phyloP scores from a whole-genome alignment of 2,797 vertebrate genomes.

The Hephaestus fuliginosus region DNA sequence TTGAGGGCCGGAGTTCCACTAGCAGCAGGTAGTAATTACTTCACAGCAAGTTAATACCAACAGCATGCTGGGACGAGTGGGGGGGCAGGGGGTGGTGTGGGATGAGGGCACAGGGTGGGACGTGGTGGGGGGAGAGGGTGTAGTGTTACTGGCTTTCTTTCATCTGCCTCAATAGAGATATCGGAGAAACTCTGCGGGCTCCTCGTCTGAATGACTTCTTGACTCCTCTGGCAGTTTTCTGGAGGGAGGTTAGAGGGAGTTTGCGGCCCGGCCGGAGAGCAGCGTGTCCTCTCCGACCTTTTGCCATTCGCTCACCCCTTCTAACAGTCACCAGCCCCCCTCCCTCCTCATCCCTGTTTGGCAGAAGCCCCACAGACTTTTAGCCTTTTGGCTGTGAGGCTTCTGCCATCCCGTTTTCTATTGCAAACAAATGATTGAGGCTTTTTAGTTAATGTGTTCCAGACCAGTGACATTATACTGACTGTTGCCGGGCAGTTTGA shows the following conservation, averaged over 20 bases:
- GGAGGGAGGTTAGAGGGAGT: slow-evolving; percentile 46
- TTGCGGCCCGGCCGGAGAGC: slow-evolving; percentile 22
- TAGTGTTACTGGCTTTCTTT: slow-evolving; percentile 75
- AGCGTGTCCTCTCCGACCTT: slow-evolving; percentile 74
- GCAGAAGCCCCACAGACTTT: slow-evolving; percentile 49
- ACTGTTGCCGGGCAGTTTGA: slow-evolving; percentile 45
- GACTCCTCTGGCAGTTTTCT: slow-evolving; percentile 61
- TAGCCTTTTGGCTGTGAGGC: slow-evolving; percentile 59
- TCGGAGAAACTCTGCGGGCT: slow-evolving; percentile 40
- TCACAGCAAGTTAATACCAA: slow-evolving; percentile 88
- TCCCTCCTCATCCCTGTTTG: slow-evolving; percentile 26
- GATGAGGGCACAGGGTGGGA: slow-evolving; percentile 47
- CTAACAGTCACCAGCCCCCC: slow-evolving; percentile 16
- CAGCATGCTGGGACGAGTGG: slow-evolving; percentile 63
- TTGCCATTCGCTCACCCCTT: slow-evolving; percentile 64
- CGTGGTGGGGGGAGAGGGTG: slow-evolving; percentile 31
- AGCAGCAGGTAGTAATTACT: slow-evolving; percentile 90
- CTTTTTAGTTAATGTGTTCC: slow-evolving; percentile 79
- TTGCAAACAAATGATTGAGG: slow-evolving; percentile 65
- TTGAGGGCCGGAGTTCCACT: slow-evolving; percentile 67
- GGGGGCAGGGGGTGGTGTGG: slow-evolving; percentile 21
- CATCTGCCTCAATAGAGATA: slow-evolving; percentile 75
- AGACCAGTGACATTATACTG: slow-evolving; percentile 66
- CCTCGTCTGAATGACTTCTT: slow-evolving; percentile 59
- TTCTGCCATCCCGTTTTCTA: slow-evolving; percentile 60